These are phyloP conservation scores for Archocentrus centrarchus DNA, from an alignment of 2,113 vertebrate species.

Conservation along the genomic window DNA sequence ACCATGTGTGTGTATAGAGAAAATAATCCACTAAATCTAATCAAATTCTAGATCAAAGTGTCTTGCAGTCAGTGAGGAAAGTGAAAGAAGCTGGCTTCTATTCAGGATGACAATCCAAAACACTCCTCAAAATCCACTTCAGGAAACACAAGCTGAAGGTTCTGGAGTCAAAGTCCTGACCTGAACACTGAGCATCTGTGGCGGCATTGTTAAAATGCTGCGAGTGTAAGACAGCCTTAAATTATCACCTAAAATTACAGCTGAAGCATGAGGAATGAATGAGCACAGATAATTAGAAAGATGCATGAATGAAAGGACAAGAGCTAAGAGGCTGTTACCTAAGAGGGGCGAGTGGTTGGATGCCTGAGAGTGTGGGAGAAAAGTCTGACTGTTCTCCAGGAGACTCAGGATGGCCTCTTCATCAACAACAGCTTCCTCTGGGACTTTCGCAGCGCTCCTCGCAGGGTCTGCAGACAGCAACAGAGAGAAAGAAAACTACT, in stretches of 20 bases:
- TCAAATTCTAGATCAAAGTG: background rate
- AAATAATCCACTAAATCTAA: background rate
- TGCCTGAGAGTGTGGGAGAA: conserved; percentile 88
- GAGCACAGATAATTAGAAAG: background rate
- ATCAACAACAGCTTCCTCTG: conserved; percentile 90
- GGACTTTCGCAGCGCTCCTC: conserved; percentile 67
- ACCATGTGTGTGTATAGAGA: background rate
- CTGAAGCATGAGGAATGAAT: background rate
- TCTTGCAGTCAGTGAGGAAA: background rate
- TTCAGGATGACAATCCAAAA: background rate
- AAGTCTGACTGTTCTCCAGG: conserved; percentile 94
- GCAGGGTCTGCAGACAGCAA: conserved; percentile 69
- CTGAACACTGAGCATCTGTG: background rate
- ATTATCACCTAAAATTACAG: background rate
- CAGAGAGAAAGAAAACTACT: background rate
- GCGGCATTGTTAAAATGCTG: background rate
- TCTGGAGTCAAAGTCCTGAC: background rate
- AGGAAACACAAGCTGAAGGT: background rate
- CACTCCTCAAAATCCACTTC: background rate
- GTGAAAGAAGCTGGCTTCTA: background rate
- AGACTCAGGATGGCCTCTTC: conserved; percentile 97
- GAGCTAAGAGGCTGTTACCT: conserved; percentile 60
- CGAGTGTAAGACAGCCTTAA: background rate
- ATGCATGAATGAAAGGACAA: background rate
- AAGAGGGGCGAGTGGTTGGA: conserved; percentile 86